A percentile compares a stretch with the other conserved stretches of the same genome.
These are phyloP conservation scores for Lochmaea crataegi DNA, from an alignment of 2,888 invertebrate species.

Conservation along the genomic window DNA sequence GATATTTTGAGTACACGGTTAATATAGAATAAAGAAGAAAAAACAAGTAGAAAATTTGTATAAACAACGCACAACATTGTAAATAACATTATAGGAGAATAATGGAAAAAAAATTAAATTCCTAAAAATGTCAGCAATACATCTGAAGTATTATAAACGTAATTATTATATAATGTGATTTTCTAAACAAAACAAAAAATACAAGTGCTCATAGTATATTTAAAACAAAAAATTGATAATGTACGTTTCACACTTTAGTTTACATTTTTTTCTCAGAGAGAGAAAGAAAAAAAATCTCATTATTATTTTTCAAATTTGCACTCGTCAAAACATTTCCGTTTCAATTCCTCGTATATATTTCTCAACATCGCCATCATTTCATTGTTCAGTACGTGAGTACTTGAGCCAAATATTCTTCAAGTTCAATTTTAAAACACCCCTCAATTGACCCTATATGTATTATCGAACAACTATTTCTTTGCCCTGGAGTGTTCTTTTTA, in stretches of 20 bases:
- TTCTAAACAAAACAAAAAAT: conserved; percentile 33
- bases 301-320: neutral
- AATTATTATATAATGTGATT: conserved; percentile 55
- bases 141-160: conserved; percentile 52
- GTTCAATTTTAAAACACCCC: too few relatives aligned
- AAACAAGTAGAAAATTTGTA: conserved; percentile 20
- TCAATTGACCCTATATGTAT: too few relatives aligned
- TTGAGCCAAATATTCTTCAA: too few relatives aligned
- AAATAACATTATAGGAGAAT: conserved; percentile 31
- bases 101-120: conserved; percentile 36
- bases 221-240: conserved; percentile 9
- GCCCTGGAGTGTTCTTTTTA: too few relatives aligned
- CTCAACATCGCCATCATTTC: too few relatives aligned
- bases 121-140: conserved; percentile 48
- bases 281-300: too few relatives aligned
- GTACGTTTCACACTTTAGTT: neutral
- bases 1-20: neutral
- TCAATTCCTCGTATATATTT: too few relatives aligned
- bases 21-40: neutral
- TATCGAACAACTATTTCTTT: too few relatives aligned
- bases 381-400: too few relatives aligned
- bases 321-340: neutral
- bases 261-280: too few relatives aligned
- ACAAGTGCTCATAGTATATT: conserved; percentile 47
- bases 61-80: conserved; percentile 34